Evolutionary conservation across 1,140 invertebrate genomes (phyloP), one percentile per base, ranked within the genome.

Genomic region (Drosophila bocqueti): DNA sequence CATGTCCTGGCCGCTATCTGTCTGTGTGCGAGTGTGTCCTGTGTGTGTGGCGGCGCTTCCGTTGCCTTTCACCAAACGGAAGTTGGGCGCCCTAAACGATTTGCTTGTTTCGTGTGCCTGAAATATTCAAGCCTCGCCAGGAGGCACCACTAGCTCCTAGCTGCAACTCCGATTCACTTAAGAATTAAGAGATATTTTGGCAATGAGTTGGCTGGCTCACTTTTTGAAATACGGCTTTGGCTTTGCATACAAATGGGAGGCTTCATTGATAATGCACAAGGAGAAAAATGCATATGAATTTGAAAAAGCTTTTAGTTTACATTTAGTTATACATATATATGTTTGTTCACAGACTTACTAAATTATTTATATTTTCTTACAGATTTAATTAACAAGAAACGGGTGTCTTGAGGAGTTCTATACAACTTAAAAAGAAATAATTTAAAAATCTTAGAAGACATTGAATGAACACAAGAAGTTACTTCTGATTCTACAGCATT

Each of bases 1-100:
- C 76, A 72, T 64, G 78, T 64, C 58, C 61, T 79, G 43, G 55
- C 63, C 24, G 66, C 71, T 67, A 61, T 68, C 74, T 60, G 24
- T 24, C 34, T 38, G 13, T 58, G 54, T 61, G n/a, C 47, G 45
- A 5, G 49, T 49, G 52, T 45, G 42, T 73, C 34, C 4, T 36
- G 36, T 69, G 64, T 66, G 66, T 46, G 43, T 55, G 49, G 79
- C 61, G 73, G 47, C 58, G 59, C 55, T 89, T 87, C 84, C 84
- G 84, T 81, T 87, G 80, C 76, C 72, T 77, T 83, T 83, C 84
- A 68, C 50, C 57, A 71, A 82, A 82, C 85, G 85, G 85, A 89
- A 89, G 85, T 66, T 26, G 81, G 65, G 79, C 61, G 71, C 85
- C 76, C 85, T 89, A 89, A 89, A 90, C 86, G 85, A 89, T 89